Base-by-base conservation (phyloP, 2,797 vertebrate species). In the Tadarida brasiliensis region DNA sequence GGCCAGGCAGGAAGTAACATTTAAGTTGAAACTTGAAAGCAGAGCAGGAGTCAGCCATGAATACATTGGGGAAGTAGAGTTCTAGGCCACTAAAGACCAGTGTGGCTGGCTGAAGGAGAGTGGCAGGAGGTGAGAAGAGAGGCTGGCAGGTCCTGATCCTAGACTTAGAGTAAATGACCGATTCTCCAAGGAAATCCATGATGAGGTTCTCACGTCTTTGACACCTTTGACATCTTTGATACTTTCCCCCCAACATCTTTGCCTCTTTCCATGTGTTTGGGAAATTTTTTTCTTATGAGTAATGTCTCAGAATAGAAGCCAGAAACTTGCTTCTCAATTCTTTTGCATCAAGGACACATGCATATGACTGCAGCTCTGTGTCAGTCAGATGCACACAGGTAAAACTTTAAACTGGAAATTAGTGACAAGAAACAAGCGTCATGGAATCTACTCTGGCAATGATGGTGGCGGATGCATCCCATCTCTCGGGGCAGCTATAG, bases 401-500 rank as follows among this genome's bases (percentile, higher is more conserved):
- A 39, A 87, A 44, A 61, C 26, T 84, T 94, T 35, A 33, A 73
- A 63, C 71, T 61, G 35, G 54, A 86, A 89, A 70, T 91, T 74
- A 47, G 33, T 57, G 70, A 76, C n/a, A 59, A 80, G 33, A 81
- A 92, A 70, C 4, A 82, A 17, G 47, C 8, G 61, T 11, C 3
- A 1, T 59, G 14, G 61, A 35, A 24, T 74, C 51, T 16, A 28
- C 68, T 94, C 11, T 73, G 11, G 30, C n/a, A 63, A 1, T 47
- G 51, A 22, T 65, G 44, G 10, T 73, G 10, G 16, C 76, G 22
- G 49, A 61, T 73, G 9, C 8, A 16, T 30, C 74, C 70, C 16
- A 7, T 78, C 57, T n/a, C 39, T 5, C 22, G 11, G 8, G 65
- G 16, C 24, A 49, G 57, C 14, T 15, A 2, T 17, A 39, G 17